phyloP scores from a whole-genome alignment of 2,888 invertebrate genomes.

The Leptinotarsa tumamoca region DNA sequence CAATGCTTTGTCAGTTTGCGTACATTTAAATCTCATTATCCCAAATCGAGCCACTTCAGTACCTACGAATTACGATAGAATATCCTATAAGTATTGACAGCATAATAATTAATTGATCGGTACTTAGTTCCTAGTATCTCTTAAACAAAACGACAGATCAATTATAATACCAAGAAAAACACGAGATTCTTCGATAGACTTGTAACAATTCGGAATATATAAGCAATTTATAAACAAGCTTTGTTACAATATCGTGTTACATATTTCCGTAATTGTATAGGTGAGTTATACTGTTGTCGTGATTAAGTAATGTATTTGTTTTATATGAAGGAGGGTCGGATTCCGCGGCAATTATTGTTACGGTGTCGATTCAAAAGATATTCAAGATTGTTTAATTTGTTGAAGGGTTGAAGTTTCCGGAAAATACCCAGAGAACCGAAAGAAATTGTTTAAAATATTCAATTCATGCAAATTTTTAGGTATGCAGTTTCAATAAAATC shows the following conservation, averaged over 20 bases:
- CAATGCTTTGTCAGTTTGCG: neutral
- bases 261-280: constrained; percentile 25
- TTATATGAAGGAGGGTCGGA: neutral
- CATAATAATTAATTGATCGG: neutral
- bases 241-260: constrained; percentile 22
- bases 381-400: neutral
- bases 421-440: too few species aligned
- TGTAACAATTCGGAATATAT: constrained; percentile 1
- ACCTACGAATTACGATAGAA: constrained; percentile 5
- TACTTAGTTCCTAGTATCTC: neutral
- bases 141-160: neutral
- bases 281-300: constrained; percentile 20
- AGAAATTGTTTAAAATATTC: too few species aligned
- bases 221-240: constrained; percentile 13
- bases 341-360: neutral
- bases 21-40: constrained; percentile 8
- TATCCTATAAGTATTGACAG: constrained; percentile 5
- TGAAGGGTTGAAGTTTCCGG: too few species aligned
- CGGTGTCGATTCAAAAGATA: neutral
- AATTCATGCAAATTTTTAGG: too few species aligned
- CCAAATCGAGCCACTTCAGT: constrained; percentile 6
- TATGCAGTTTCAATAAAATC: too few species aligned
- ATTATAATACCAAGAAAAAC: constrained; percentile 1
- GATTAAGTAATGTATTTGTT: constrained; percentile 15
- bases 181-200: neutral